Evolutionary conservation across 2,113 vertebrate species (phyloP).

Genomic region (Phalacrocorax aristotelis): DNA sequence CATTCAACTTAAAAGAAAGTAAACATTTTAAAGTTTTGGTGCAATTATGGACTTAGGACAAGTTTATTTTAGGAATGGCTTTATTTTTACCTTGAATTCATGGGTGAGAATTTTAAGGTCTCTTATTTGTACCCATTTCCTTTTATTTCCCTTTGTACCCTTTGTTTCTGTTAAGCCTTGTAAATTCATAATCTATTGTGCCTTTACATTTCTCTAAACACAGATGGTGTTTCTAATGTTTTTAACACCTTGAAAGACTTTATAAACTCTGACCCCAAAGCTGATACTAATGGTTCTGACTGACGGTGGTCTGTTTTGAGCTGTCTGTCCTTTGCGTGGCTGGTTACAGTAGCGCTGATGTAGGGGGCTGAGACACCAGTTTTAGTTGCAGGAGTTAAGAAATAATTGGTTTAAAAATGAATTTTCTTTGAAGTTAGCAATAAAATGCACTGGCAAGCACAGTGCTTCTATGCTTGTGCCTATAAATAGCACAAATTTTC

Average conservation of each 20-base stretch:
- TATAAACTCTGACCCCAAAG: not conserved
- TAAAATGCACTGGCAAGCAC: not conserved
- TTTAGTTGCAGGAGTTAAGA: not conserved
- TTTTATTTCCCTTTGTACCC: not conserved
- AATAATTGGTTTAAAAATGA: not conserved
- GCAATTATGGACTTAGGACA: not conserved
- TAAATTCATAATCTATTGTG: not conserved
- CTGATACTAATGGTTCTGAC: not conserved
- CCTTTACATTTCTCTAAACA: slow-evolving; percentile 22
- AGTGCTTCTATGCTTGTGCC: not conserved
- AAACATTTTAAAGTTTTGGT: not conserved
- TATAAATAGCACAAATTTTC: slow-evolving; percentile 23
- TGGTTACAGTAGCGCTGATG: not conserved
- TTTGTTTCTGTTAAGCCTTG: not conserved
- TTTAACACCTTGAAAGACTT: not conserved
- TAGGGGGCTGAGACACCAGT: not conserved
- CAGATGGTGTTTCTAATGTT: slow-evolving; percentile 12
- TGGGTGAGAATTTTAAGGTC: not conserved
- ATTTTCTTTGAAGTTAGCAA: not conserved
- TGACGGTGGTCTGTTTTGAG: not conserved
- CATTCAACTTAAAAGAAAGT: not conserved
- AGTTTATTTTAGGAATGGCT: not conserved
- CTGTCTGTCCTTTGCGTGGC: not conserved
- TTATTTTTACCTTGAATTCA: slow-evolving; percentile 17
- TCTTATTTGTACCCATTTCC: not conserved